Conservation (phyloP, 2,797 vertebrate genomes). For the Rallus crepitans region DNA sequence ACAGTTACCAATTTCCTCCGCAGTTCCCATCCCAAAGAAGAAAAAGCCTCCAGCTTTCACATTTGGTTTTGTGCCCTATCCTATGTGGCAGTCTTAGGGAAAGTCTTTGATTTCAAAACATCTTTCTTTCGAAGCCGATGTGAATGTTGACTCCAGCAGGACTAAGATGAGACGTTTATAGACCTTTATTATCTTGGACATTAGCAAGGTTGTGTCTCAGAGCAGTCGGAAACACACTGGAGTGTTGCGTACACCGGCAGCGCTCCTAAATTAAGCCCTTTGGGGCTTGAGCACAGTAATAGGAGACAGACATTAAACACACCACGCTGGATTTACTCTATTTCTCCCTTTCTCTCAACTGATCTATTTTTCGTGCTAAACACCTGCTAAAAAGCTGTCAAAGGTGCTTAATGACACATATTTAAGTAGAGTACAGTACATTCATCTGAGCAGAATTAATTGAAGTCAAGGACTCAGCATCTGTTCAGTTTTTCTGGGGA, state of each 20-base stretch:
- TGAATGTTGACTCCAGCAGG: background rate
- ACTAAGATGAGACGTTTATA: background rate
- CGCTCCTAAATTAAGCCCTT: background rate
- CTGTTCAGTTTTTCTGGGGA: slow-evolving; percentile 49
- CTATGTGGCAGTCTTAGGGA: background rate
- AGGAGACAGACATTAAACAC: background rate
- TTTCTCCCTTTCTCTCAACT: slow-evolving; percentile 19
- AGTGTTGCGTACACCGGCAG: background rate
- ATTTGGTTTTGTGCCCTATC: background rate
- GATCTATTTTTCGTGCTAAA: slow-evolving; percentile 20
- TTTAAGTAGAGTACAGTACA: slow-evolving; percentile 47
- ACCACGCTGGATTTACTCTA: background rate
- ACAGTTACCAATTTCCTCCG: background rate
- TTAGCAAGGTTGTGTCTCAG: background rate
- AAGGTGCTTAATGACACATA: slow-evolving; percentile 57
- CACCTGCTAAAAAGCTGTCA: slow-evolving; percentile 60
- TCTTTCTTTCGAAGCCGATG: background rate
- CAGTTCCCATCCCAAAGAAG: background rate
- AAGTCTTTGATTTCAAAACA: background rate
- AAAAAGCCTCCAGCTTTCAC: background rate
- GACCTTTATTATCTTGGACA: background rate
- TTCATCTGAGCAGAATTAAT: slow-evolving; percentile 65
- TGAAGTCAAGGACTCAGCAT: slow-evolving; percentile 41
- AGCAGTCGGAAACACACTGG: background rate
- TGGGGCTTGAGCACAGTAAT: background rate